A percentile compares a stretch with the other conserved stretches of the same genome.
Evolutionary conservation across 2,888 invertebrate species (phyloP).

Genomic region (Drosophila lutescens): DNA sequence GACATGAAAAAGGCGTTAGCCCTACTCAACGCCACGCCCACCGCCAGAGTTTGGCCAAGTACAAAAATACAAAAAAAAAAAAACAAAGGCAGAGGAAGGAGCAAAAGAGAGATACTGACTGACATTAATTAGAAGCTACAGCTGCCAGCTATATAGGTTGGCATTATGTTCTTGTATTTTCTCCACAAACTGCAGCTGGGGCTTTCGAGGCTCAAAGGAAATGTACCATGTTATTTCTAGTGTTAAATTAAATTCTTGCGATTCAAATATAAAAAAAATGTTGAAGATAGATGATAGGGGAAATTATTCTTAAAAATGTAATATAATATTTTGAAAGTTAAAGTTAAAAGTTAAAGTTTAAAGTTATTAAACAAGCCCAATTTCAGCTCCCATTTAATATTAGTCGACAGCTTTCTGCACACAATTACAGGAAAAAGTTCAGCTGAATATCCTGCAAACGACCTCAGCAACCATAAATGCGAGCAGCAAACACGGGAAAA

Average conservation of each 20-base stretch:
- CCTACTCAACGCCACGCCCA: slow-evolving; percentile 27
- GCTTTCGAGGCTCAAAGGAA: slow-evolving; percentile 2
- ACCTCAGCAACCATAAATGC: slow-evolving; percentile 3
- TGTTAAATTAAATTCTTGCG: slow-evolving; percentile 1
- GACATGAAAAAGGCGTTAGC: slow-evolving; percentile 73
- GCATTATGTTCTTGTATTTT: slow-evolving; percentile 22
- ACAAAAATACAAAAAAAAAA: background rate
- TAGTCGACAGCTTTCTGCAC: background rate
- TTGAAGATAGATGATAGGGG: background rate
- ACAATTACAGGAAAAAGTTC: slow-evolving; percentile 16
- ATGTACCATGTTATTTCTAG: background rate
- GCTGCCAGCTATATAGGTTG: slow-evolving; percentile 42
- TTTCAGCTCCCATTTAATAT: slow-evolving; percentile 3
- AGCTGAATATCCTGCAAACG: slow-evolving; percentile 15
- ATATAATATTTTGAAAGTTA: no score
- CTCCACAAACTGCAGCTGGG: slow-evolving; percentile 20
- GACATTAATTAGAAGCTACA: slow-evolving; percentile 60
- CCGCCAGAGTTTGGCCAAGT: slow-evolving; percentile 12
- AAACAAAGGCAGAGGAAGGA: slow-evolving; percentile 4
- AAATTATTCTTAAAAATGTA: no score
- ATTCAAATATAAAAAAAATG: background rate
- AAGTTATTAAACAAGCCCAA: no score
- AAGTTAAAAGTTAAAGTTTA: no score
- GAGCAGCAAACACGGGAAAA: slow-evolving; percentile 1
- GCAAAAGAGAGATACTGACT: slow-evolving; percentile 29